Conservation (phyloP, 2,888 invertebrate species). For the Elmis aenea region DNA sequence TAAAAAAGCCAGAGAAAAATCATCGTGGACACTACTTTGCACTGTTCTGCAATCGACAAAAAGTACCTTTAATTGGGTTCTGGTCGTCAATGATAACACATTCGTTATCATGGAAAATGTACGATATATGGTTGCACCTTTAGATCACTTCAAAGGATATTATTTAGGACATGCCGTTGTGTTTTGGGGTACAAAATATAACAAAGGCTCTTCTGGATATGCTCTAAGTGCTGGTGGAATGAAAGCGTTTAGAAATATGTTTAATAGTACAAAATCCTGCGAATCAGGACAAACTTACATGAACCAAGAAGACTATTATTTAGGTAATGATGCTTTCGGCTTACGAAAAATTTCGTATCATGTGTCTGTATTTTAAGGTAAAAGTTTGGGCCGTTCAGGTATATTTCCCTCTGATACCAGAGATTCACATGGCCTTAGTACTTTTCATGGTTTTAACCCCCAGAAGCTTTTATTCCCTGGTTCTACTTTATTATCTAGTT, state of each 20-base stretch:
- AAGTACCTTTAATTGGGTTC: conserved; percentile 47
- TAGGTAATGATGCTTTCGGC: too few relatives aligned
- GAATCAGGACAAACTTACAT: conserved; percentile 11
- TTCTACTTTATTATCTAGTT: conserved; percentile 31
- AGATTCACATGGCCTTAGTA: conserved; percentile 47
- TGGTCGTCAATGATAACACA: conserved; percentile 53
- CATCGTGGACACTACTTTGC: conserved; percentile 40
- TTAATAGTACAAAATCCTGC: conserved; percentile 46
- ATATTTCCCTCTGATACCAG: conserved; percentile 51
- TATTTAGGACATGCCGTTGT: conserved; percentile 54
- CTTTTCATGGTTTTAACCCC: conserved; percentile 43
- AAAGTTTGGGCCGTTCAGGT: conserved; percentile 48
- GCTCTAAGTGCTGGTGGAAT: conserved; percentile 51
- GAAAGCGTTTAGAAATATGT: conserved; percentile 40
- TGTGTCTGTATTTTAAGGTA: conserved; percentile 40
- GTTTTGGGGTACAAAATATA: conserved; percentile 53
- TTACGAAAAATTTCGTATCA: neutral
- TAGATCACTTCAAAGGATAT: conserved; percentile 44
- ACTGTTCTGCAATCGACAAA: conserved; percentile 28
- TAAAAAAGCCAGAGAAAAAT: conserved; percentile 30
- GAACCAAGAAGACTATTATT: conserved; percentile 18
- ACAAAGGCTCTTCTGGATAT: conserved; percentile 53
- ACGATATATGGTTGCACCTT: conserved; percentile 47
- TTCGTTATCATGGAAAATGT: conserved; percentile 55
- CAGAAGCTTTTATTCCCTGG: conserved; percentile 35